Percentiles rank a stretch among this genome's conserved stretches.
Evolutionary conservation across 2,888 invertebrate genomes (phyloP).

Genomic region (Zeuzera pyrina): DNA sequence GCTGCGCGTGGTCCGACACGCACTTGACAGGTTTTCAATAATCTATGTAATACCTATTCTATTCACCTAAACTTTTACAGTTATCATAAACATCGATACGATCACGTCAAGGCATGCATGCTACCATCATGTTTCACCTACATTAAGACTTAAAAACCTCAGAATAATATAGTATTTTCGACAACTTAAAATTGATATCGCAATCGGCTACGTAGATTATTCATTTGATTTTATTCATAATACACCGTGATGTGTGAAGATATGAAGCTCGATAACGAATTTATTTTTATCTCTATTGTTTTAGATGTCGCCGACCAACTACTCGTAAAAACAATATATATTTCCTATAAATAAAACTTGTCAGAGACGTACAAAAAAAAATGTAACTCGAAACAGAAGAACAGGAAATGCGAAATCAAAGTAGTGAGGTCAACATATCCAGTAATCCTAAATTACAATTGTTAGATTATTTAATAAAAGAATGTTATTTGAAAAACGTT

Average conservation of each 20-base stretch:
- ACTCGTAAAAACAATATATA: constrained; percentile 9
- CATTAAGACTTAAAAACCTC: too few relatives aligned
- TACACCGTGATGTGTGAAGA: background rate
- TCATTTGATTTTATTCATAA: background rate
- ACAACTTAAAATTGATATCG: too few relatives aligned
- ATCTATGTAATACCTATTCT: too few relatives aligned
- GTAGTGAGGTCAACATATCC: constrained; percentile 9
- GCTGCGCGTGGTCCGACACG: too few relatives aligned
- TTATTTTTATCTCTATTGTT: constrained; percentile 22
- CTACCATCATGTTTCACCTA: too few relatives aligned
- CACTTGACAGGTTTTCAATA: too few relatives aligned
- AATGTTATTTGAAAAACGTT: constrained; percentile 17
- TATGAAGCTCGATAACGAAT: constrained; percentile 8
- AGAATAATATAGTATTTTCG: too few relatives aligned
- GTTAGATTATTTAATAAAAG: constrained; percentile 14
- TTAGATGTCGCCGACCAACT: constrained; percentile 20
- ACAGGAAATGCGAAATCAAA: constrained; percentile 14
- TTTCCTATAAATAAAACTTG: constrained; percentile 2
- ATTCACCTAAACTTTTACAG: too few relatives aligned
- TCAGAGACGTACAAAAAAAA: constrained; percentile 1
- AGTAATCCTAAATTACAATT: constrained; percentile 14
- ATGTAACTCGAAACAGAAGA: constrained; percentile 2
- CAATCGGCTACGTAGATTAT: too few relatives aligned
- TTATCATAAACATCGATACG: too few relatives aligned
- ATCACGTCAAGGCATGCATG: too few relatives aligned